phyloP scores from a whole-genome alignment of 2,113 vertebrate genomes.

The Lycocorax pyrrhopterus region DNA sequence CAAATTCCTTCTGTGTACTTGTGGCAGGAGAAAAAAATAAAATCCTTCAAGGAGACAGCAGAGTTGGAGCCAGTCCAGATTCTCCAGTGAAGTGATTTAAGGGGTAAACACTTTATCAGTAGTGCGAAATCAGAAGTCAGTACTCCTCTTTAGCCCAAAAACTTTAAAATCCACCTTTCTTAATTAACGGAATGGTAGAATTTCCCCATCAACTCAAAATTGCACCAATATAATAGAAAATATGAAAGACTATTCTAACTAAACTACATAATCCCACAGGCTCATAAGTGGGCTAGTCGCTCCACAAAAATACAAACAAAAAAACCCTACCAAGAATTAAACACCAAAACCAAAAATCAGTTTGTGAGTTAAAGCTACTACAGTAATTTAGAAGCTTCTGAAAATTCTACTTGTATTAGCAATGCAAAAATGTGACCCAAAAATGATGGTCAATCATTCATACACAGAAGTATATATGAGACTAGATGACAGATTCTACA shows the following conservation, averaged over 20 bases:
- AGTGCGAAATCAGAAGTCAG: not conserved
- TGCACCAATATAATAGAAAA: not conserved
- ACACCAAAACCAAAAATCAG: not conserved
- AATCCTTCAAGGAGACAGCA: not conserved
- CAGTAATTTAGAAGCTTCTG: not conserved
- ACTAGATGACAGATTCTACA: not conserved
- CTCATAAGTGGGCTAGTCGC: not conserved
- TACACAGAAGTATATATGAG: not conserved
- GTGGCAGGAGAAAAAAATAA: not conserved
- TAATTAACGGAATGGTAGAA: not conserved
- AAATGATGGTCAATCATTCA: not conserved
- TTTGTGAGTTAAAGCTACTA: not conserved
- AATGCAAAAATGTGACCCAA: not conserved
- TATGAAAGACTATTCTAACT: not conserved
- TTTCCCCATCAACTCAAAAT: constrained; percentile 5
- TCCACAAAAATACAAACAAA: not conserved
- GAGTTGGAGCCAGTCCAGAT: not conserved
- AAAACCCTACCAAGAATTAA: no score
- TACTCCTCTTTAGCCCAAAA: not conserved
- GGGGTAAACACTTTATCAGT: not conserved
- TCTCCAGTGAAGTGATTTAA: not conserved
- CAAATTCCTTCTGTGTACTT: not conserved
- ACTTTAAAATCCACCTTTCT: not conserved
- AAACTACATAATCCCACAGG: not conserved
- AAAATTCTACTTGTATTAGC: not conserved